These are phyloP conservation scores for Trissolcus basalis DNA, from an alignment of 1,140 invertebrate species.

Conservation along the genomic window DNA sequence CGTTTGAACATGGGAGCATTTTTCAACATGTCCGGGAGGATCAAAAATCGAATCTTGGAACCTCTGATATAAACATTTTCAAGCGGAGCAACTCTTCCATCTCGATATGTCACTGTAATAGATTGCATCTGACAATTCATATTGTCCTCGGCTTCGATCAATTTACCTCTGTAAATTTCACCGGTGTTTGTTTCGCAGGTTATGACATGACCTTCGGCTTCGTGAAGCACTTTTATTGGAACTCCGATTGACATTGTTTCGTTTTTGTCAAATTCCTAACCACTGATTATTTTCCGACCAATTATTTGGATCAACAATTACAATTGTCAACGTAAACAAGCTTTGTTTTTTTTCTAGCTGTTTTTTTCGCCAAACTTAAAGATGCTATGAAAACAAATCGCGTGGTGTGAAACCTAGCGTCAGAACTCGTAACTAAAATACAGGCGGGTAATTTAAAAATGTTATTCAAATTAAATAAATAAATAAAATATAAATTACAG, in stretches of 20 bases:
- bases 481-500: too few relatives aligned
- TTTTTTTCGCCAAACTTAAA: too few relatives aligned
- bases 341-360: too few relatives aligned
- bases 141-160: constrained; percentile 99
- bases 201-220: constrained; percentile 99
- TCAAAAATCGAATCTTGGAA: constrained; percentile 98
- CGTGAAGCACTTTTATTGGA: constrained; percentile 99
- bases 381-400: too few relatives aligned
- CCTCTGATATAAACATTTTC: constrained; percentile 99
- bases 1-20: constrained; percentile 99
- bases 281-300: too few relatives aligned
- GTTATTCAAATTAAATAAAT: too few relatives aligned
- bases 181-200: constrained; percentile 99
- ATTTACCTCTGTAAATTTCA: constrained; percentile 98
- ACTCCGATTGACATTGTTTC: constrained; percentile 90
- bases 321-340: too few relatives aligned
- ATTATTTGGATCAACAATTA: too few relatives aligned
- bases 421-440: too few relatives aligned
- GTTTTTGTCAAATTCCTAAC: too few relatives aligned
- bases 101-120: constrained; percentile 94
- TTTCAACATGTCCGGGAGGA: constrained; percentile 99
- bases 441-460: too few relatives aligned
- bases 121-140: constrained; percentile 98
- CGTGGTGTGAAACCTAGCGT: too few relatives aligned
- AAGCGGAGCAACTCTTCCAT: constrained; percentile 93